phyloP scores from a whole-genome alignment of 1,140 invertebrate species.

The Bombus pascuorum region DNA sequence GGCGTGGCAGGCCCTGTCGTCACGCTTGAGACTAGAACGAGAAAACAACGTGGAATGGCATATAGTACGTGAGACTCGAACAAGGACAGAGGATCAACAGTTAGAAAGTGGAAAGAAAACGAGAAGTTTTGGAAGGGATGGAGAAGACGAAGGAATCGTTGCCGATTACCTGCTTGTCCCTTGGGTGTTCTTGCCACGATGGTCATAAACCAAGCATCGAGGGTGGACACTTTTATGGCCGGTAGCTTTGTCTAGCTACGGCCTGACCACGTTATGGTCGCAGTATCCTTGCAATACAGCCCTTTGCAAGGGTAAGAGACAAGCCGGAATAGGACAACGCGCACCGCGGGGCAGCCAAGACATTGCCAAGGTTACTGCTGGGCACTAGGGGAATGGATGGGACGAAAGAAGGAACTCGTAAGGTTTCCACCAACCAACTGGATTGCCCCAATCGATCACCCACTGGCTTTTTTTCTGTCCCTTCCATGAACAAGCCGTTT shows the following conservation, averaged over 20 bases:
- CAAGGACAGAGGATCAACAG: too few relatives aligned
- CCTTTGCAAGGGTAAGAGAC: conserved; percentile 7
- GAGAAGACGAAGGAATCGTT: conserved; percentile 20
- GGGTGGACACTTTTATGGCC: conserved; percentile 75
- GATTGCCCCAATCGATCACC: conserved; percentile 57
- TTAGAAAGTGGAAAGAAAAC: background rate
- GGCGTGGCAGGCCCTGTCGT: conserved; percentile 55
- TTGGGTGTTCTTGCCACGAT: conserved; percentile 49
- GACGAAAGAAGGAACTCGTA: conserved; percentile 51
- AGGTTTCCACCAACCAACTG: conserved; percentile 48
- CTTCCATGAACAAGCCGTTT: conserved; percentile 27
- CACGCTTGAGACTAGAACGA: conserved; percentile 6
- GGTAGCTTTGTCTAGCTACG: conserved; percentile 68
- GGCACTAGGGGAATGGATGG: conserved; percentile 11
- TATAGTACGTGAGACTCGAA: background rate
- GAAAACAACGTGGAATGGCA: background rate
- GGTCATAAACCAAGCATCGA: conserved; percentile 64
- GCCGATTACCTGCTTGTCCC: conserved; percentile 44
- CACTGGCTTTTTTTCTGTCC: conserved; percentile 32
- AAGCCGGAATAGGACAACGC: background rate
- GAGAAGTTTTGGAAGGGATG: background rate
- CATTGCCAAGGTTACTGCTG: conserved; percentile 19
- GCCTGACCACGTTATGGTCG: conserved; percentile 48
- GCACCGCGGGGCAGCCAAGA: conserved; percentile 14
- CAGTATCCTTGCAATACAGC: conserved; percentile 32